Percentiles rank a stretch among this genome's conserved stretches.
Evolutionary conservation across 1,140 invertebrate genomes (phyloP).

Genomic region (Bombyx mandarina): DNA sequence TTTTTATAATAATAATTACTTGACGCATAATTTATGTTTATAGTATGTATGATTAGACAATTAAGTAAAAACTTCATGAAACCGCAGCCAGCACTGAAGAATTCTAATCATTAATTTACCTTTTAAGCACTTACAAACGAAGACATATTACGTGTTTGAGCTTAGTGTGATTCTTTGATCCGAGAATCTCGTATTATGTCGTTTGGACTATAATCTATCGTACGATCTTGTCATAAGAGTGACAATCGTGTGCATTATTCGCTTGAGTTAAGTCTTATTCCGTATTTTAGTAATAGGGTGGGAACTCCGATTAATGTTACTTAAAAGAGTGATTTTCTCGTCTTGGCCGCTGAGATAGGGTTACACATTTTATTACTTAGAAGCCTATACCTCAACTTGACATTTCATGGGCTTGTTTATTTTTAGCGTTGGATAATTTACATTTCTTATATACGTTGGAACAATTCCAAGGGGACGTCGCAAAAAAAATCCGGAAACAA

Average conservation of each 20-base stretch:
- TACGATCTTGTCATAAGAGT: too few species aligned
- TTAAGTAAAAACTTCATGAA: too few species aligned
- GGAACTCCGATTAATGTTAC: constrained; percentile 59
- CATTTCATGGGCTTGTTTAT: constrained; percentile 4
- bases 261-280: neutral
- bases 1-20: too few species aligned
- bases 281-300: neutral
- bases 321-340: constrained; percentile 49
- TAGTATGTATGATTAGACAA: too few species aligned
- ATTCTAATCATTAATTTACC: neutral
- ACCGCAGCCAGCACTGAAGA: too few species aligned
- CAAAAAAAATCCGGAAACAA: too few species aligned
- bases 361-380: constrained; percentile 67
- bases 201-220: too few species aligned
- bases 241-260: neutral
- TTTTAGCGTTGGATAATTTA: neutral
- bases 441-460: too few species aligned
- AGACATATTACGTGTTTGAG: neutral
- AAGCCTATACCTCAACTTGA: constrained; percentile 40
- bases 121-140: constrained; percentile 2
- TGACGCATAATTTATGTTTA: too few species aligned
- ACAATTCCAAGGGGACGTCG: too few species aligned
- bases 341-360: constrained; percentile 38
- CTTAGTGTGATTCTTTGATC: neutral
- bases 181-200: neutral